Evolutionary conservation across 1,140 invertebrate genomes (phyloP).

Genomic region (Leucophenga varia): DNA sequence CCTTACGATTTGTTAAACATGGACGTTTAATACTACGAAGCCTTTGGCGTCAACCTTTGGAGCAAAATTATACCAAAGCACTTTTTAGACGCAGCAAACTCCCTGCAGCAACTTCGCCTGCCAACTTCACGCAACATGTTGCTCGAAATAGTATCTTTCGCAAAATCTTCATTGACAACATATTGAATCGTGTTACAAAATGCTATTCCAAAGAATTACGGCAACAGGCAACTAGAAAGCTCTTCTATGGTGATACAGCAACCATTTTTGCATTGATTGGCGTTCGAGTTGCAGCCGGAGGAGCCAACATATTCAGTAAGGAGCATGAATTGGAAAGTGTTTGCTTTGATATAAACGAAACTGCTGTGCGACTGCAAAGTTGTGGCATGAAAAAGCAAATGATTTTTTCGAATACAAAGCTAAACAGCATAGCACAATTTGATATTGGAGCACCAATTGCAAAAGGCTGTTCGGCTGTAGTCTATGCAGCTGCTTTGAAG

Average conservation of each 20-base stretch:
- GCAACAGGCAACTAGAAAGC: slow-evolving; percentile 62
- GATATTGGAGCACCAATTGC: slow-evolving; percentile 71
- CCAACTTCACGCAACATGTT: slow-evolving; percentile 40
- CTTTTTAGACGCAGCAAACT: slow-evolving; percentile 40
- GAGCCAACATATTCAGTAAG: slow-evolving; percentile 72
- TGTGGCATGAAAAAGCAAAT: slow-evolving; percentile 59
- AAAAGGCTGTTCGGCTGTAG: slow-evolving; percentile 81
- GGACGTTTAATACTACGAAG: slow-evolving; percentile 59
- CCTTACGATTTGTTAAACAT: slow-evolving; percentile 61
- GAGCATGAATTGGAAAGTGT: slow-evolving; percentile 77
- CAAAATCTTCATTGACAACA: slow-evolving; percentile 68
- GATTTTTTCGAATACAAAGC: slow-evolving; percentile 52
- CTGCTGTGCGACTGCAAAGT: slow-evolving; percentile 65
- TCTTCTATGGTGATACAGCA: slow-evolving; percentile 70
- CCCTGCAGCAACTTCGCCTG: slow-evolving; percentile 29
- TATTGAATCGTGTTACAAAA: slow-evolving; percentile 69
- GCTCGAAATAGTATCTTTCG: slow-evolving; percentile 52
- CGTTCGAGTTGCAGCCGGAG: slow-evolving; percentile 73
- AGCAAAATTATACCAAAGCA: slow-evolving; percentile 57
- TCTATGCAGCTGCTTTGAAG: slow-evolving; percentile 68
- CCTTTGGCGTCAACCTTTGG: slow-evolving; percentile 58
- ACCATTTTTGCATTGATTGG: slow-evolving; percentile 77
- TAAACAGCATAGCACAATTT: slow-evolving; percentile 63
- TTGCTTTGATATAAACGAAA: slow-evolving; percentile 77
- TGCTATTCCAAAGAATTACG: slow-evolving; percentile 65